Evolutionary conservation across 2,888 invertebrate species (phyloP).

Genomic region (Epinotia brunnichana): DNA sequence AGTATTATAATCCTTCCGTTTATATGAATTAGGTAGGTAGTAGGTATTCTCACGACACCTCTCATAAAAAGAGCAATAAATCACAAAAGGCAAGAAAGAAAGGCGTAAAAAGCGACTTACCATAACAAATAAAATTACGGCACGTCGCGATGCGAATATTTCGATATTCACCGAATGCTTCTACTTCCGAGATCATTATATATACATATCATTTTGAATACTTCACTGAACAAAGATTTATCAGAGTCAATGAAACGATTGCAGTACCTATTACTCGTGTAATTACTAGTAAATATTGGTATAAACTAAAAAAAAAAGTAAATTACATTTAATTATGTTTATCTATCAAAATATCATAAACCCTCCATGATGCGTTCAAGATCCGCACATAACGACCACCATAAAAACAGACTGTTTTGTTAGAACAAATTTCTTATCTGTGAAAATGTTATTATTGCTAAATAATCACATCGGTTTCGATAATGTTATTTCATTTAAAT

Average conservation of each 20-base stretch:
- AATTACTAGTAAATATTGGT: too few species aligned
- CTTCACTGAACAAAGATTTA: conserved; percentile 9
- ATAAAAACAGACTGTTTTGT: too few species aligned
- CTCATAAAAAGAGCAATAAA: conserved; percentile 27
- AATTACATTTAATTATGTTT: too few species aligned
- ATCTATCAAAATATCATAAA: too few species aligned
- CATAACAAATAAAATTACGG: conserved; percentile 47
- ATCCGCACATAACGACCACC: too few species aligned
- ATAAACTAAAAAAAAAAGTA: too few species aligned
- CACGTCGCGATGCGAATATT: conserved; percentile 25
- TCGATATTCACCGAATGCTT: conserved; percentile 17
- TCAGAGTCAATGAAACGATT: neutral
- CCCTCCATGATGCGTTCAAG: too few species aligned
- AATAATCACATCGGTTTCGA: too few species aligned
- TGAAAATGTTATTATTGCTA: too few species aligned
- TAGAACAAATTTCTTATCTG: too few species aligned
- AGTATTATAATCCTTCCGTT: neutral
- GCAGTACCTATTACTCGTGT: too few species aligned
- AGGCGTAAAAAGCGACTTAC: conserved; percentile 45
- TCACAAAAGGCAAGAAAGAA: conserved; percentile 28
- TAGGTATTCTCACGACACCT: neutral
- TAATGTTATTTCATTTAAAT: too few species aligned
- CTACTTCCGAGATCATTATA: conserved; percentile 1
- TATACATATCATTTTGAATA: neutral
- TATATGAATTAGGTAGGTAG: neutral